Conservation (phyloP, 2,797 vertebrate genomes). For the Xerus rutilus region DNA sequence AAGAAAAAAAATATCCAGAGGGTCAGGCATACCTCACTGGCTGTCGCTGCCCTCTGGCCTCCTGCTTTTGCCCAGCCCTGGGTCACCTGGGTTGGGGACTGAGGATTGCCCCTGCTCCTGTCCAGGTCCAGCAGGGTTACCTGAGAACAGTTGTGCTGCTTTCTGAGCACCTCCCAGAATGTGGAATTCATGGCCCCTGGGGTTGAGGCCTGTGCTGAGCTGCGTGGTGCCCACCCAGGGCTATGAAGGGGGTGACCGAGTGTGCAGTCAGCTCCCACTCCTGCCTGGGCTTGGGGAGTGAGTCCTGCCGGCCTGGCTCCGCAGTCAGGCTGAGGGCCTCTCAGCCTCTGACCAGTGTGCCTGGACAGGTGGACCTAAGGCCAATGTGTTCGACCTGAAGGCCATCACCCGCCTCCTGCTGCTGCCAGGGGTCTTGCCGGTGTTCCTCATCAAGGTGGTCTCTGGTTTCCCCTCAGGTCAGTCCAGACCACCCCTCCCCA, state of each 20-base stretch:
- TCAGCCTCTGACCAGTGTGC: not conserved
- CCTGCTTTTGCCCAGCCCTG: not conserved
- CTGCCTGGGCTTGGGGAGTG: not conserved
- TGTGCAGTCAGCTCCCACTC: not conserved
- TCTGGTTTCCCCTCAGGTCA: conserved; percentile 94
- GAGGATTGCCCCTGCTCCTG: rapidly evolving
- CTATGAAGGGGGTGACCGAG: rapidly evolving
- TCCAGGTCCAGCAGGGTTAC: not conserved
- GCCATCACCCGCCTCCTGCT: conserved; percentile 93
- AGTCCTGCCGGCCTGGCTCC: not conserved
- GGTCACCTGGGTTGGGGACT: not conserved
- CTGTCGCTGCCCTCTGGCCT: not conserved
- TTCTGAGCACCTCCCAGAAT: not conserved
- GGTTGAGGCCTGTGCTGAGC: not conserved
- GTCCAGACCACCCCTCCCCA: not conserved
- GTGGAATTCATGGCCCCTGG: not conserved
- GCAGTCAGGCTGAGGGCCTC: not conserved
- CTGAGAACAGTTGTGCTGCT: no score
- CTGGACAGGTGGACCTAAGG: conserved; percentile 71
- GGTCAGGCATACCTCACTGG: not conserved
- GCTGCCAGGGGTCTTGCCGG: conserved; percentile 91
- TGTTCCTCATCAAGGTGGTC: conserved; percentile 93
- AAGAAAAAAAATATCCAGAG: not conserved
- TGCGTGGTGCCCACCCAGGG: not conserved
- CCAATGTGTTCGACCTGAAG: conserved; percentile 91